Evolutionary conservation across 1,140 invertebrate species (phyloP), one percentile per base, ranked within the genome.

Genomic region (Ganaspis sp.): DNA sequence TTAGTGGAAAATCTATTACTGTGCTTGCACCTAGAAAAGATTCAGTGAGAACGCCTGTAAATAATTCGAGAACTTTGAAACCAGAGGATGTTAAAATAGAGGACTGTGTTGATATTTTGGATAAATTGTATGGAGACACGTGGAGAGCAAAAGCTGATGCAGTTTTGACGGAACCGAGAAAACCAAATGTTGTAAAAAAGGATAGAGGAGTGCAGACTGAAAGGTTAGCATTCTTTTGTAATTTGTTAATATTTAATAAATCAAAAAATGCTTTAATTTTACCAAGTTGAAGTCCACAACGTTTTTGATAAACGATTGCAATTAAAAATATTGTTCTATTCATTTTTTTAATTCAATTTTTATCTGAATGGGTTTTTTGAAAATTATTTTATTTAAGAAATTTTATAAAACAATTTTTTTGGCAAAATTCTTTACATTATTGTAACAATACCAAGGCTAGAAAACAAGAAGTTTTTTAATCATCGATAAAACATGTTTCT

Each of bases 121-220:
- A 92, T 69, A 87, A 92, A 80, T 80, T 93, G 5, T 93, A 93
- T 82, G 92, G 92, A 0, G 85, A 83, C 73, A 70, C 86, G 1
- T 93, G 92, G 92, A 88, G 92, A 76, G 75, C 83, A 34, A 89
- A 90, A 73, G 86, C 87, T 49, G 80, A 85, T 75, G 29, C 26
- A 12, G 42, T 90, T 21, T 81, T 74, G 8, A 72, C 87, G 42
- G 86, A 92, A 83, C 53, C 89, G 82, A 75, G 86, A 86, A 87
- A 88, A 84, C 9, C 83, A 82, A 26, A 76, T 73, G 8, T 87
- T 81, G 9, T 72, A 9, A 77, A 69, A 72, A 78, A 76, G 42
- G 81, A 83, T 42, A 84, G 80, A 79, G 83, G 58, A 38, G 78
- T 89, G 45, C 85, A 90, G 72, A 89, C 85, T 6, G 84, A 88